Evolutionary conservation across 2,113 vertebrate species (phyloP).

Genomic region (Nesoenas mayeri): DNA sequence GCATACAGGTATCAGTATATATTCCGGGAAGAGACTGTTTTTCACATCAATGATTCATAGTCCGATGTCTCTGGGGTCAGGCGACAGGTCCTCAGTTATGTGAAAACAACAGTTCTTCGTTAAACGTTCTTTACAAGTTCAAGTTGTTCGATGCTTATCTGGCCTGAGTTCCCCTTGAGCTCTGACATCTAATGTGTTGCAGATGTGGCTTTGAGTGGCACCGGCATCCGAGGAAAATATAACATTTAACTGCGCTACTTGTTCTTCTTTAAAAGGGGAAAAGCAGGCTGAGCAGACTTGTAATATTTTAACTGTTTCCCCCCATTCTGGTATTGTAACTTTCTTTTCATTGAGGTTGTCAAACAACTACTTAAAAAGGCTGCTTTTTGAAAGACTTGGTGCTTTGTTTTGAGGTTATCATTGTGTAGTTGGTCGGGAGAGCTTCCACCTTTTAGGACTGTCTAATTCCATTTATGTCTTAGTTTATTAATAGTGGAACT

Average conservation of each 20-base stretch:
- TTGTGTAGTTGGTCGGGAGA: background rate
- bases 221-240: background rate
- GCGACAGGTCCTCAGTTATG: no score
- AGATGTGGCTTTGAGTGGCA: background rate
- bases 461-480: background rate
- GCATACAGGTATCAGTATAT: no score
- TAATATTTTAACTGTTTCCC: background rate
- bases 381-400: background rate
- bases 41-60: no score
- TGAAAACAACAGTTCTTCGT: no score
- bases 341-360: background rate
- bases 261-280: background rate
- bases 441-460: background rate
- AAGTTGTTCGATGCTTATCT: rapidly evolving
- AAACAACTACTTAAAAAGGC: background rate
- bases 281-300: background rate
- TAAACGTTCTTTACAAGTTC: background rate
- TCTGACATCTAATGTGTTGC: background rate
- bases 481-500: background rate
- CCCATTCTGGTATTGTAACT: rapidly evolving
- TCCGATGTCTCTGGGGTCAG: no score
- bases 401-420: background rate
- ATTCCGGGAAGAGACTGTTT: no score
- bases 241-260: background rate
- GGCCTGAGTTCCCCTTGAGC: background rate